Conservation (phyloP, 2,888 invertebrate species). For the Caenorhabditis plicata region DNA sequence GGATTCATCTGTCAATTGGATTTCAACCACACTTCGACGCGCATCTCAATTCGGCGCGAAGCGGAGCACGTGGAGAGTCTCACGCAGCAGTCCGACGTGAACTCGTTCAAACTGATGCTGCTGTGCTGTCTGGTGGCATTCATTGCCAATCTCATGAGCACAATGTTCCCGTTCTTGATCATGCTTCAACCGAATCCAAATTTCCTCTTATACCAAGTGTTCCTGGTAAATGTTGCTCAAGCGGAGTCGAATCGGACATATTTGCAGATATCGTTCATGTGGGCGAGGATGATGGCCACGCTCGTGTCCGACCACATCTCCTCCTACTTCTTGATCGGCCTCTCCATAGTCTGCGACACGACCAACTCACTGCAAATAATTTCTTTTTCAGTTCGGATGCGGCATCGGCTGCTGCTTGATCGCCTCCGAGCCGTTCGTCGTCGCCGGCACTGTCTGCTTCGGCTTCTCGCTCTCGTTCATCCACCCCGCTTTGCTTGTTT, state of each 20-base stretch:
- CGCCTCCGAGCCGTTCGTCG: slow-evolving; percentile 33
- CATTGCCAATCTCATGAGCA: slow-evolving; percentile 30
- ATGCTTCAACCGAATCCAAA: slow-evolving; percentile 35
- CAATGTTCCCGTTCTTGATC: slow-evolving; percentile 39
- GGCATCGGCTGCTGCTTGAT: slow-evolving; percentile 37
- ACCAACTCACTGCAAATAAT: background rate
- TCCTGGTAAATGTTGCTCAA: slow-evolving; percentile 12
- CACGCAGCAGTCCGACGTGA: slow-evolving; percentile 28
- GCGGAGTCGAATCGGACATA: background rate
- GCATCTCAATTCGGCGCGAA: no score
- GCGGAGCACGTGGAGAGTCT: no score
- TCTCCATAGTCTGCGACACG: slow-evolving; percentile 33
- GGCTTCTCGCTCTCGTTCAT: slow-evolving; percentile 37
- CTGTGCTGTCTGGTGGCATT: slow-evolving; percentile 35
- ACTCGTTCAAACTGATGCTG: slow-evolving; percentile 33
- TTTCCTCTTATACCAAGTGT: slow-evolving; percentile 37
- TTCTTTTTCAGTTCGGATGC: slow-evolving; percentile 39
- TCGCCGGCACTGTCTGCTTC: slow-evolving; percentile 30
- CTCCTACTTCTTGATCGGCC: slow-evolving; percentile 35
- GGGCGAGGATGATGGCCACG: slow-evolving; percentile 23
- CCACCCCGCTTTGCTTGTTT: slow-evolving; percentile 30
- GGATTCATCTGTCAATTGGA: no score
- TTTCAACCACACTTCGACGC: no score
- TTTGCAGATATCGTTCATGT: slow-evolving; percentile 31
- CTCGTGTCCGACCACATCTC: slow-evolving; percentile 38